A percentile compares a stretch with the other conserved stretches of the same genome.
These are phyloP conservation scores for Autographa pulchrina DNA, from an alignment of 2,888 invertebrate genomes.

Conservation along the genomic window DNA sequence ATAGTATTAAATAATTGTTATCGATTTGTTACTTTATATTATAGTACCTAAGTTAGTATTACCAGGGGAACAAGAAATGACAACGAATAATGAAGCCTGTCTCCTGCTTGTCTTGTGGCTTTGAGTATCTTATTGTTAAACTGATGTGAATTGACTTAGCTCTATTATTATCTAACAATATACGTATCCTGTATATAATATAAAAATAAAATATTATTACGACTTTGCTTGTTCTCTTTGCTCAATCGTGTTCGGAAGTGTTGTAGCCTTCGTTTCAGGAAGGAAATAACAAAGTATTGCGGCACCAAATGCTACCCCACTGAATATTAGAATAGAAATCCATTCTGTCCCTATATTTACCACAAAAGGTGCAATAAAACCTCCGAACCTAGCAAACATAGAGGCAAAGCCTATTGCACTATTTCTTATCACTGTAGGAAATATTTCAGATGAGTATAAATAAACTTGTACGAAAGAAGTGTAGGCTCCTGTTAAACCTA, in stretches of 20 bases:
- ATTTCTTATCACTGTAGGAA: conserved; percentile 94
- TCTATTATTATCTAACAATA: conserved; percentile 1
- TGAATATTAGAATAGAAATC: conserved; percentile 80
- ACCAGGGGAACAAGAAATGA: background rate
- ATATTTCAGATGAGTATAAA: conserved; percentile 94
- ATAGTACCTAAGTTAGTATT: background rate
- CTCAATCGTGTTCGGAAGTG: conserved; percentile 79
- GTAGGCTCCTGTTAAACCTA: conserved; percentile 93
- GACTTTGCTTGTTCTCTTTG: conserved; percentile 69
- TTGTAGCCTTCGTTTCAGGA: conserved; percentile 81
- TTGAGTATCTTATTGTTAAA: background rate
- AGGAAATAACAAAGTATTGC: conserved; percentile 77
- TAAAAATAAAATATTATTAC: conserved; percentile 10
- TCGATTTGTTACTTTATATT: background rate
- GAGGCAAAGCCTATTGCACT: conserved; percentile 94
- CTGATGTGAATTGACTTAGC: background rate
- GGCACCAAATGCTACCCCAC: conserved; percentile 74
- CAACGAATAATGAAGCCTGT: background rate
- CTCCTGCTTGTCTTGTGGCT: background rate
- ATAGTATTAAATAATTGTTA: conserved; percentile 10
- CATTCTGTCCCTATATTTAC: conserved; percentile 87
- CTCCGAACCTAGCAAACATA: conserved; percentile 91
- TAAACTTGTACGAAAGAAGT: conserved; percentile 91
- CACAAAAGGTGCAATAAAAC: conserved; percentile 92
- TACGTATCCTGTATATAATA: conserved; percentile 3